These are phyloP conservation scores for Chlorops oryzae DNA, from an alignment of 1,140 invertebrate species.

Conservation along the genomic window DNA sequence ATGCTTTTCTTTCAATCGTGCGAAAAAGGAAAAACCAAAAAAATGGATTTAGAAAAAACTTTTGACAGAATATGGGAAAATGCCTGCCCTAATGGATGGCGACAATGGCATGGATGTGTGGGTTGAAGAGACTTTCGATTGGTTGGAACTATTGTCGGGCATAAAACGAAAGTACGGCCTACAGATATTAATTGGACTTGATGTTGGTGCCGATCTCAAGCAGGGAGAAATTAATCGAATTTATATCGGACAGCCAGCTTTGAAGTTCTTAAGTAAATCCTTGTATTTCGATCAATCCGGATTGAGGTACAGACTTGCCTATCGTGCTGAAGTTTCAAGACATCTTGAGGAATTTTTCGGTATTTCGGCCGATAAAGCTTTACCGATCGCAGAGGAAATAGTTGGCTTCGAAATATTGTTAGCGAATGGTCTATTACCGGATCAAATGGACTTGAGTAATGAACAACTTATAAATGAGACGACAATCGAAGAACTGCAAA, in stretches of 20 bases:
- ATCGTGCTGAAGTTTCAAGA: slow-evolving; percentile 10
- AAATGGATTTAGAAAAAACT: slow-evolving; percentile 16
- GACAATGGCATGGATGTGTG: too few relatives aligned
- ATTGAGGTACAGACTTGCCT: slow-evolving; percentile 17
- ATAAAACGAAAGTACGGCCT: slow-evolving; percentile 22
- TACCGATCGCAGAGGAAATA: slow-evolving; percentile 21
- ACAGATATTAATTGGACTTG: slow-evolving; percentile 16
- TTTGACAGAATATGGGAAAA: slow-evolving; percentile 24
- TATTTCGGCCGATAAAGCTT: slow-evolving; percentile 13
- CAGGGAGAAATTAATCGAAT: slow-evolving; percentile 23
- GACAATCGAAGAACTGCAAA: slow-evolving; percentile 24
- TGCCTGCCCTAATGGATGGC: slow-evolving; percentile 23
- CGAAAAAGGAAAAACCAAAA: slow-evolving; percentile 7
- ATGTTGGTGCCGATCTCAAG: slow-evolving; percentile 25
- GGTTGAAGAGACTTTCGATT: slow-evolving; percentile 23
- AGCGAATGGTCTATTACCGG: slow-evolving; percentile 24
- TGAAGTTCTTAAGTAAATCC: slow-evolving; percentile 14
- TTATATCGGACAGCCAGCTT: slow-evolving; percentile 24
- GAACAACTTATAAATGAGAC: slow-evolving; percentile 13
- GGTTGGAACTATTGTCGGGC: slow-evolving; percentile 16
- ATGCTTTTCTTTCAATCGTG: slow-evolving; percentile 29
- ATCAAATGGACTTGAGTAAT: slow-evolving; percentile 15
- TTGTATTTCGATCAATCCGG: slow-evolving; percentile 30
- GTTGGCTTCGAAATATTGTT: slow-evolving; percentile 33
- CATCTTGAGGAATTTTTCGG: slow-evolving; percentile 18